Conservation (phyloP, 2,113 vertebrate genomes). For the Pterocles orientalis region DNA sequence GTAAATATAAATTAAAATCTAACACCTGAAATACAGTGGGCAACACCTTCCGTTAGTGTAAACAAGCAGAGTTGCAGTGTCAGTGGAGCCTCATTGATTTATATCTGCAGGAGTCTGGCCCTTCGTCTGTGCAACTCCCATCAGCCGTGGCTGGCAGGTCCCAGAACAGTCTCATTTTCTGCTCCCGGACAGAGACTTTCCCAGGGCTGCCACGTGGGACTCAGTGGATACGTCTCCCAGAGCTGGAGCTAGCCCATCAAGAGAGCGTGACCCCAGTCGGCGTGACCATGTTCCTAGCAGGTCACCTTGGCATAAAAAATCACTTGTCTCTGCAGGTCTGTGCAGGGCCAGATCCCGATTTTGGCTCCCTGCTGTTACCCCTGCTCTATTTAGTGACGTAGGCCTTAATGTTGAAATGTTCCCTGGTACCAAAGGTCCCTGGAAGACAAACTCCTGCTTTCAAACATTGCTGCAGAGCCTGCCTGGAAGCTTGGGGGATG, state of each 20-base stretch:
- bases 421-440: background rate
- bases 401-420: background rate
- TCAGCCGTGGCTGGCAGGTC: background rate
- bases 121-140: background rate
- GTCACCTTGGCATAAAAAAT: background rate
- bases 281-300: background rate
- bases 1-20: background rate
- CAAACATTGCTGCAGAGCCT: background rate
- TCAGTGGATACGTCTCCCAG: background rate
- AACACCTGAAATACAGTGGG: background rate
- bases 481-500: background rate
- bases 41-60: background rate
- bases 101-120: background rate
- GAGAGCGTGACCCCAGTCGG: background rate
- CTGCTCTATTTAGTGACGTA: background rate
- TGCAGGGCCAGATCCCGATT: background rate
- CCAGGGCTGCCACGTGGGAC: background rate
- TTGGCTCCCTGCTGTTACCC: background rate
- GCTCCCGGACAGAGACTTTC: background rate
- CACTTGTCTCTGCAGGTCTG: background rate
- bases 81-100: background rate
- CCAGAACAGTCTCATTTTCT: slow-evolving; percentile 6
- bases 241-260: background rate
- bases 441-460: background rate
- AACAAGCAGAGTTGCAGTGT: background rate